Base-by-base conservation (phyloP, 1,140 invertebrate species). In the Aplysia californica region DNA sequence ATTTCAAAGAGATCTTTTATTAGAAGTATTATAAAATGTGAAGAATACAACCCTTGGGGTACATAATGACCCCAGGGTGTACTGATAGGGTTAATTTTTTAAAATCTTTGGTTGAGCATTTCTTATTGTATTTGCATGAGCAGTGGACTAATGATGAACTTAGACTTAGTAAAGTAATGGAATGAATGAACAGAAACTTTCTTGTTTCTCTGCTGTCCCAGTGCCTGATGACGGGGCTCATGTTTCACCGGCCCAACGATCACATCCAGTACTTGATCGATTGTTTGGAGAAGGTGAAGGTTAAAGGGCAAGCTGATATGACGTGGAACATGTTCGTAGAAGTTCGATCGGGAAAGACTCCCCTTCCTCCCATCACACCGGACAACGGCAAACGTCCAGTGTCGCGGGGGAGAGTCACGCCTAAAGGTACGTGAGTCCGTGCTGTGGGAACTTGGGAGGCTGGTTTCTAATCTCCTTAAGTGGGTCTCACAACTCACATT, bases 161-260 rank as follows among this genome's bases (percentile, higher is more conserved):
- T n/a, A n/a, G n/a, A n/a, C n/a, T n/a, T n/a, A n/a, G n/a, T n/a
- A n/a, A n/a, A n/a, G n/a, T n/a, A n/a, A n/a, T n/a, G 58, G 29
- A 61, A 61, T 50, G 65, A 6, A 66, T 65, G 6, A 33, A 61
- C 44, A 15, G 44, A 50, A 50, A 50, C 10, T 50, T 50, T 50
- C 44, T 50, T 50, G 44, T 50, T 50, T 50, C 21, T 39, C 26
- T 26, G 10, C 35, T 26, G 35, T 68, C 44, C 23, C 82, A 89
- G 87, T 87, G 87, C 79, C 74, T 90, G 61, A 89, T 90, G 88
- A 90, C 89, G 61, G 89, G 88, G 15, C 75, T 90, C 55, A 90
- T 90, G 89, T 89, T 87, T 80, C 83, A 89, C 61, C 80, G 87
- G 64, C 89, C 89, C 39, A 78, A 83, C 36, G 89, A 90, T 74